phyloP scores from a whole-genome alignment of 37 sponge, comb jelly and placozoan species.

The Spongilla lacustris region DNA sequence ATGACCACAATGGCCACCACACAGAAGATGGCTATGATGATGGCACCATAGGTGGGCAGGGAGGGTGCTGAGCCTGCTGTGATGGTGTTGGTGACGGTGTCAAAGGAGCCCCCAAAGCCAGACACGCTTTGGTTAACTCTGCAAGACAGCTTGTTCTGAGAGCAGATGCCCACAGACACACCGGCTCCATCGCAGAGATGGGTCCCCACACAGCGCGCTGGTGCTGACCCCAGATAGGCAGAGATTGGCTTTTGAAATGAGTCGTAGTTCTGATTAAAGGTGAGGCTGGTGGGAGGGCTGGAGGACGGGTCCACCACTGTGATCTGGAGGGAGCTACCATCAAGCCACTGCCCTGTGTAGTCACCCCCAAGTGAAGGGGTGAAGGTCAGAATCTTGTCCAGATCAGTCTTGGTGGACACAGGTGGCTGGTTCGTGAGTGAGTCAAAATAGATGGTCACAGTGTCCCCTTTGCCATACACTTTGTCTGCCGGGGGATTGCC shows the following conservation, averaged over 20 bases:
- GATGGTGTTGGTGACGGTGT: neutral
- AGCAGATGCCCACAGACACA: slow-evolving; percentile 75
- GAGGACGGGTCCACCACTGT: slow-evolving; percentile 49
- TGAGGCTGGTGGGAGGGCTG: slow-evolving; percentile 21
- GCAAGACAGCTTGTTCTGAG: slow-evolving; percentile 61
- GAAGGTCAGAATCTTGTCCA: slow-evolving; percentile 76
- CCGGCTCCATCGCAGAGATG: neutral
- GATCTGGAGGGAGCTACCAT: slow-evolving; percentile 47
- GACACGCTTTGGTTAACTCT: slow-evolving; percentile 54
- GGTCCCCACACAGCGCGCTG: slow-evolving; percentile 75
- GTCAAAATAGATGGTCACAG: slow-evolving; percentile 73
- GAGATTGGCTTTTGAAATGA: slow-evolving; percentile 16
- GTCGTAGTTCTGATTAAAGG: slow-evolving; percentile 70
- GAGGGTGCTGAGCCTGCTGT: neutral
- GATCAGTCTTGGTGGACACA: slow-evolving; percentile 56
- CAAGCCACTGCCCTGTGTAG: slow-evolving; percentile 78
- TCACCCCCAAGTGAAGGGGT: slow-evolving; percentile 63
- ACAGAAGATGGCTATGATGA: slow-evolving; percentile 59
- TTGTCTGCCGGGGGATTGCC: slow-evolving; percentile 64
- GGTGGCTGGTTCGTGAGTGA: slow-evolving; percentile 62
- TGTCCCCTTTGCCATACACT: slow-evolving; percentile 69
- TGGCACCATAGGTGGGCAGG: slow-evolving; percentile 1
- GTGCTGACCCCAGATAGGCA: slow-evolving; percentile 24
- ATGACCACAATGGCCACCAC: slow-evolving; percentile 47
- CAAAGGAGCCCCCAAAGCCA: slow-evolving; percentile 46